Percentiles rank a stretch among this genome's conserved stretches.
Evolutionary conservation across 1,140 invertebrate species (phyloP).

Genomic region (Hyphantria cunea): DNA sequence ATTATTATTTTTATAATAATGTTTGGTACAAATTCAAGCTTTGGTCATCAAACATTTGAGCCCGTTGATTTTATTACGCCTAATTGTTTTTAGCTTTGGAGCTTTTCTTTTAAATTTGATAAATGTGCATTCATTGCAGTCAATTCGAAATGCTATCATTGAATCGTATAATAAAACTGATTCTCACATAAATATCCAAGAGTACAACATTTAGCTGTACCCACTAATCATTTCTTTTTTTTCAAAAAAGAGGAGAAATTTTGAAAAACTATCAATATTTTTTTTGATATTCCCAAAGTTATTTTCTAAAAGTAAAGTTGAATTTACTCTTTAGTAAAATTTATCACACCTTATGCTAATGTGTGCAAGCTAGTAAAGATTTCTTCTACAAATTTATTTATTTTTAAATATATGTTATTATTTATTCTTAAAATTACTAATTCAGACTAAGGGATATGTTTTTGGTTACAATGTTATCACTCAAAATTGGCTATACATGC

Average conservation of each 20-base stretch:
- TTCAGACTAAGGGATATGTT: slow-evolving; percentile 79
- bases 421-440: slow-evolving; percentile 53
- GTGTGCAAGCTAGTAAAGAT: neutral
- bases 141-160: too few species aligned
- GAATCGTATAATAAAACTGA: too few species aligned
- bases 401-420: slow-evolving; percentile 22
- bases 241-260: too few species aligned
- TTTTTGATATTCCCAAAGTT: too few species aligned
- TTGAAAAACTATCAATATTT: too few species aligned
- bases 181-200: neutral
- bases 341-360: too few species aligned
- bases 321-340: too few species aligned
- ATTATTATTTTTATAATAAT: neutral
- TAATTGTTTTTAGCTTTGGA: neutral
- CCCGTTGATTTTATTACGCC: slow-evolving; percentile 13
- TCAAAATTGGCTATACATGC: slow-evolving; percentile 34
- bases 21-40: neutral
- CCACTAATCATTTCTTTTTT: too few species aligned
- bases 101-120: neutral
- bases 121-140: too few species aligned
- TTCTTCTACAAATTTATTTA: neutral
- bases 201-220: neutral
- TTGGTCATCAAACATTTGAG: slow-evolving; percentile 12
- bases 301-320: neutral
- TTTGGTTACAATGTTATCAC: slow-evolving; percentile 74